Conservation (phyloP, 2,113 vertebrate species). For the Asarcornis scutulata region DNA sequence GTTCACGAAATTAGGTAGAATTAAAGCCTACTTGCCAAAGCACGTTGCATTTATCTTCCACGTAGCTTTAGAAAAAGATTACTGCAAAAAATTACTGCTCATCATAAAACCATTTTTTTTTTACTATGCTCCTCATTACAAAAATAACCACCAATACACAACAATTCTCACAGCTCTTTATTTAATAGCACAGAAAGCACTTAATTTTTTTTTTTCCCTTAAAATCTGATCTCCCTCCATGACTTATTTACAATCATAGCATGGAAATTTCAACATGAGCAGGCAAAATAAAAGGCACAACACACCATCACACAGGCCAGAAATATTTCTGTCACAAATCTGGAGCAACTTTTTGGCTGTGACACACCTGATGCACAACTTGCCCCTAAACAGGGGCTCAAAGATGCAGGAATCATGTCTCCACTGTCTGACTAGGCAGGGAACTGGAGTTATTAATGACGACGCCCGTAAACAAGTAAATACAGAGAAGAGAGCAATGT, state of each 20-base stretch:
- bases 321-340: not conserved
- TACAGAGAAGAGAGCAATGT: not conserved
- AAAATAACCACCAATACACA: not conserved
- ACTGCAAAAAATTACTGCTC: not conserved
- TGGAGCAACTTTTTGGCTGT: not conserved
- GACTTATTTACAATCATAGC: not conserved
- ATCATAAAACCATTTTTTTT: slow-evolving; percentile 5
- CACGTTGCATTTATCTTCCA: not conserved
- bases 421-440: not conserved
- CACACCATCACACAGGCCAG: not conserved
- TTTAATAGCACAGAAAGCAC: not conserved
- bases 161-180: not conserved
- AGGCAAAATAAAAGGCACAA: not conserved
- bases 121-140: not conserved
- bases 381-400: slow-evolving; percentile 1
- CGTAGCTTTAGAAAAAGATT: slow-evolving; percentile 23
- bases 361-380: not conserved
- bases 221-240: not conserved
- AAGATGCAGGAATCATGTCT: not conserved
- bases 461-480: not conserved
- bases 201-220: not conserved
- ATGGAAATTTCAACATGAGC: not conserved
- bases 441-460: slow-evolving; percentile 27
- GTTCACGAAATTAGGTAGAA: slow-evolving; percentile 54
- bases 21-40: slow-evolving; percentile 49